Evolutionary conservation across 1,140 invertebrate species (phyloP), one percentile per base, ranked within the genome.

Genomic region (Monochamus saltuarius): DNA sequence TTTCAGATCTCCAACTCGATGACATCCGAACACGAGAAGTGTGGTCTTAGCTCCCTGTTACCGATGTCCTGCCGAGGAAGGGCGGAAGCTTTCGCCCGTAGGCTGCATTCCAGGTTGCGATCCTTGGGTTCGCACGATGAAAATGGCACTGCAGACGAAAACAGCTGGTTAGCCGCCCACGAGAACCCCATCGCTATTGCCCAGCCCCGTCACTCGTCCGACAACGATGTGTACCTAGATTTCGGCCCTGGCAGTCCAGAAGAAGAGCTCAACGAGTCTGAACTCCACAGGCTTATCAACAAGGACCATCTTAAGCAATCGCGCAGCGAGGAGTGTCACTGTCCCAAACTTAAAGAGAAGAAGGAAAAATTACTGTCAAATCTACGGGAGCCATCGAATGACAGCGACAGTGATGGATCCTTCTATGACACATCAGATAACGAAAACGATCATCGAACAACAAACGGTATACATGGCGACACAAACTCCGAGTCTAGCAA

Each of bases 61-160:
- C 76, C 82, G 9, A 87, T 87, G 81, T 90, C 87, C 73, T 92
- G 89, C 73, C 83, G 89, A 42, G 86, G 86, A 34, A 81, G 88
- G 53, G 89, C 89, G 13, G 89, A 90, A 72, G 87, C 88, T 39
- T 90, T 92, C 71, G 89, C 90, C 46, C 80, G 87, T 56, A 85
- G 86, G 67, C 79, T 92, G 53, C 89, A 90, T 66, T 84, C 84
- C 22, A 85, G 88, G 59, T 78, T 92, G 53, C 83, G 84, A 59
- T 86, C 86, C 40, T 79, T 91, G 50, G 85, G 85, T 13, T 75
- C 80, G 43, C 79, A 84, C 47, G 76, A 69, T 50, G 59, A 53
- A 9, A 36, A 52, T 34, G 35, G 47, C 16, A 29, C 50, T 16
- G 68, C 77, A 52, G 74, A 79, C 64, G 77, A 82, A 62, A 76